phyloP scores from a whole-genome alignment of 53 echinoderm and acorn worm genomes.

The Astropecten irregularis region DNA sequence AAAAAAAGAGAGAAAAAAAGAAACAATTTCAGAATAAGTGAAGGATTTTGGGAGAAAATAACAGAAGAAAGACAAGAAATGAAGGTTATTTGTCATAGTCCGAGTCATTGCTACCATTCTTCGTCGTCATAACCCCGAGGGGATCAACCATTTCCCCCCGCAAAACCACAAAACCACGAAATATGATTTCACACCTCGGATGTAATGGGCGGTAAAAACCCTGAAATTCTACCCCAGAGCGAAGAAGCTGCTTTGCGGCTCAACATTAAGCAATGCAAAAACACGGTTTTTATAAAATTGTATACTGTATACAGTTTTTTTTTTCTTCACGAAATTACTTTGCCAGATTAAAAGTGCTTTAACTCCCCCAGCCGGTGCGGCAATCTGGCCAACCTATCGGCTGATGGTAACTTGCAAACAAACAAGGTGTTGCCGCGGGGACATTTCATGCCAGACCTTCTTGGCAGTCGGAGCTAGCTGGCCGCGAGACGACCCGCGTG shows the following conservation, averaged over 20 bases:
- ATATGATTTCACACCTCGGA: too few species aligned
- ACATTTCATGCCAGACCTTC: constrained; percentile 23
- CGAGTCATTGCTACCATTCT: too few species aligned
- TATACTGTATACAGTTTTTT: too few species aligned
- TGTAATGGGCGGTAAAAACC: too few species aligned
- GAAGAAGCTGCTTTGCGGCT: too few species aligned
- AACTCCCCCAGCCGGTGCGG: constrained; percentile 16
- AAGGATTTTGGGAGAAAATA: not conserved
- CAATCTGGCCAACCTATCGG: constrained; percentile 16
- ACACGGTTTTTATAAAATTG: too few species aligned
- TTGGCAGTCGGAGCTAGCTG: constrained; percentile 38
- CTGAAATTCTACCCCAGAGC: too few species aligned
- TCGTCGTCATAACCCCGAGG: too few species aligned
- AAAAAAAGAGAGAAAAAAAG: constrained; percentile 7
- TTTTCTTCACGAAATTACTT: constrained; percentile 42
- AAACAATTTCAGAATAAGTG: not conserved
- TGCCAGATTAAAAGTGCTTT: constrained; percentile 57
- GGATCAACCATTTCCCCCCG: too few species aligned
- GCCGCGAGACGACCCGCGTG: constrained; percentile 52
- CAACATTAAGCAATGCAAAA: too few species aligned
- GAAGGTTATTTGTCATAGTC: too few species aligned
- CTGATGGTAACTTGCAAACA: constrained; percentile 16
- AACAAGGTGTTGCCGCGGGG: constrained; percentile 41
- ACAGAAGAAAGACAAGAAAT: not conserved
- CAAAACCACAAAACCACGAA: too few species aligned